Evolutionary conservation across 2,888 invertebrate species (phyloP).

Genomic region (Terebella lapidaria): DNA sequence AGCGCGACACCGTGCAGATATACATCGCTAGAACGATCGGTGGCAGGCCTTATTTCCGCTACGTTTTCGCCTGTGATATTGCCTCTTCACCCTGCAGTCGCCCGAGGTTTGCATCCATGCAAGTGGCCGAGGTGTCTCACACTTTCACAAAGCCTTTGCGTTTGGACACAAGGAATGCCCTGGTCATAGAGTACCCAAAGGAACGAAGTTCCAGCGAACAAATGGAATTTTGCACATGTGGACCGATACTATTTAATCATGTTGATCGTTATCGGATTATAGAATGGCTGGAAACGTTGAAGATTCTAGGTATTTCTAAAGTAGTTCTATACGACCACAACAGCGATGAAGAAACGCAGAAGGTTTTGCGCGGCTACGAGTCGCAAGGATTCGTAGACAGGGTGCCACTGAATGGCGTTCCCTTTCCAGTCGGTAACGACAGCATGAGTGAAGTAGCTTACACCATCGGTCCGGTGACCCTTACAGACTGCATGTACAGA

Average conservation of each 20-base stretch:
- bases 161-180: neutral
- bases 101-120: neutral
- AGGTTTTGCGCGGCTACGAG: neutral
- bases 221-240: neutral
- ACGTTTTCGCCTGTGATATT: neutral
- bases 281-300: neutral
- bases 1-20: neutral
- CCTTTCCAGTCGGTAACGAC: neutral
- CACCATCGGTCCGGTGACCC: neutral
- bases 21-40: neutral
- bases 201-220: neutral
- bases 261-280: neutral
- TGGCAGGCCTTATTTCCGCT: neutral
- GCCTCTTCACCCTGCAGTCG: neutral
- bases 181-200: neutral
- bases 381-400: neutral
- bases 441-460: neutral
- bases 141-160: neutral
- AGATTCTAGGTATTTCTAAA: neutral
- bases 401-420: neutral
- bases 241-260: neutral
- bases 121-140: neutral
- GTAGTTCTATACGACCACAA: neutral
- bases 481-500: neutral
- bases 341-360: neutral